phyloP scores from a whole-genome alignment of 2,113 vertebrate species.

The Polypterus bichir region DNA sequence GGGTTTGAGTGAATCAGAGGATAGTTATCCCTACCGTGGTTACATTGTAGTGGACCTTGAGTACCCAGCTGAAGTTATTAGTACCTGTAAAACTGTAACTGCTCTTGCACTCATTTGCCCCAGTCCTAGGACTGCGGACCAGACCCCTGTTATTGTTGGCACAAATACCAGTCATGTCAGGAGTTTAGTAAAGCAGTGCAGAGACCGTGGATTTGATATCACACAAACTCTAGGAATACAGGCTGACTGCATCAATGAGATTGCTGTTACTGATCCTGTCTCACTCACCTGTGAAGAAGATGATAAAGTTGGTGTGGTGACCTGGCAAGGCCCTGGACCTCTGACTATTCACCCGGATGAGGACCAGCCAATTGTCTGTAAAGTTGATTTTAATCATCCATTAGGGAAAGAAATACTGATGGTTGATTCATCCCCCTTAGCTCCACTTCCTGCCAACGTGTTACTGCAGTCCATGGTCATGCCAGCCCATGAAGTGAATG shows the following conservation, averaged over 20 bases:
- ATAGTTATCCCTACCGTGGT: conserved; percentile 14
- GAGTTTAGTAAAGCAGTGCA: conserved; percentile 6
- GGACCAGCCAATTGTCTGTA: too few relatives aligned
- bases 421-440: too few relatives aligned
- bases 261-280: background rate
- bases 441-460: too few relatives aligned
- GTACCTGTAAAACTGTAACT: background rate
- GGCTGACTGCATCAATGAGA: conserved; percentile 3
- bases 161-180: conserved; percentile 16
- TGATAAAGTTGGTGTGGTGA: too few relatives aligned
- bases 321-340: too few relatives aligned
- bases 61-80: conserved; percentile 2
- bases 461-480: too few relatives aligned
- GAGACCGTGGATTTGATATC: conserved; percentile 10
- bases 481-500: too few relatives aligned
- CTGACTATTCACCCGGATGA: too few relatives aligned
- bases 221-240: conserved; percentile 3
- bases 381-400: too few relatives aligned
- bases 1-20: conserved; percentile 9
- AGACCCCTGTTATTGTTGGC: conserved; percentile 13
- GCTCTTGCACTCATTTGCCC: conserved; percentile 18
- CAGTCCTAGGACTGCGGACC: conserved; percentile 4
- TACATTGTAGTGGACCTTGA: conserved; percentile 14
- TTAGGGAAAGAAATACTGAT: too few relatives aligned
- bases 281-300: too few relatives aligned